These are phyloP conservation scores for Eugnorisma glareosa DNA, from an alignment of 2,888 invertebrate species.

Conservation along the genomic window DNA sequence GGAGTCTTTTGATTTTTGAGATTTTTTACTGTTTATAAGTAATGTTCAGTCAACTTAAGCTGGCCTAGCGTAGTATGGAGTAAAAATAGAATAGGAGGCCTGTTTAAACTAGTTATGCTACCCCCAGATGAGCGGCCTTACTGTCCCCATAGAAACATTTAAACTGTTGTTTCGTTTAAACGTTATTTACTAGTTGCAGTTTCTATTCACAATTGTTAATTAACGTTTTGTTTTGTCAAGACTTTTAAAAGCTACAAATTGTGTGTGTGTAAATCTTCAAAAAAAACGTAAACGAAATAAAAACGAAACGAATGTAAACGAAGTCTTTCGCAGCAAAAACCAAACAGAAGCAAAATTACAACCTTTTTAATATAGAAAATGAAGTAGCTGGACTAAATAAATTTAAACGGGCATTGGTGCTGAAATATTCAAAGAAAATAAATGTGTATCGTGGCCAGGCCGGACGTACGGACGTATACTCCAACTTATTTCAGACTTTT, in stretches of 20 bases:
- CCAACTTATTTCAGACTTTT: conserved; percentile 75
- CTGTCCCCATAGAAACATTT: background rate
- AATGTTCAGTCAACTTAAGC: background rate
- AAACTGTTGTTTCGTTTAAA: background rate
- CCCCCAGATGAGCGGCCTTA: background rate
- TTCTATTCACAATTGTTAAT: background rate
- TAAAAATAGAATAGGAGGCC: background rate
- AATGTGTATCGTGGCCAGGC: conserved; percentile 55
- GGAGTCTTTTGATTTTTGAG: background rate
- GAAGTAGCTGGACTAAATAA: conserved; percentile 52
- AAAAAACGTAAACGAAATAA: no score
- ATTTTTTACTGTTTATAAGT: background rate
- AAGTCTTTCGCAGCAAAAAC: background rate
- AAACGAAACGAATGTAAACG: background rate
- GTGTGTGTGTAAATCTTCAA: background rate
- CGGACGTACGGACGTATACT: conserved; percentile 51
- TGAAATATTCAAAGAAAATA: conserved; percentile 65
- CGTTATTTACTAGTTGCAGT: background rate
- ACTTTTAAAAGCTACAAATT: background rate
- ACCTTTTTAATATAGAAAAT: conserved; percentile 53
- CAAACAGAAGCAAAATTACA: conserved; percentile 23
- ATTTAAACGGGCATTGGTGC: conserved; percentile 49
- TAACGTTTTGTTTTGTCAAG: background rate
- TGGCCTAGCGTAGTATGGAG: background rate
- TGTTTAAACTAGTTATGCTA: background rate